Evolutionary conservation across 2,797 vertebrate species (phyloP).

Genomic region (Pseudomugil gertrudae): DNA sequence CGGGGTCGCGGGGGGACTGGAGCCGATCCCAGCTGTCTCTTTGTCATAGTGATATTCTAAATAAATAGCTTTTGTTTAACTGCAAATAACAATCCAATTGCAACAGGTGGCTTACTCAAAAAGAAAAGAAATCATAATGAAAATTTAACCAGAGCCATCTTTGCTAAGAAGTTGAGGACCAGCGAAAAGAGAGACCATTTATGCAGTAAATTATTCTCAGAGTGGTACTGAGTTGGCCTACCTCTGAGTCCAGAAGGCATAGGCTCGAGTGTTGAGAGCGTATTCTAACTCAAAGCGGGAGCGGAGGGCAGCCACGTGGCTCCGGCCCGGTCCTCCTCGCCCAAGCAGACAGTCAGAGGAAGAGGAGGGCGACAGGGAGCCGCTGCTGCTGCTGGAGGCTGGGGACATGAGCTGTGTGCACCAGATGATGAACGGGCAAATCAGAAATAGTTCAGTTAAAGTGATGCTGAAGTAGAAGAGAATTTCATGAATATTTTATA

Average conservation of each 20-base stretch:
- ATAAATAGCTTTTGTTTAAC: background rate
- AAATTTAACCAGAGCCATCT: background rate
- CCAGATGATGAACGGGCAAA: no score
- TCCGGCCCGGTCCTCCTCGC: slow-evolving; percentile 87
- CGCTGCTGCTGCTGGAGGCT: slow-evolving; percentile 94
- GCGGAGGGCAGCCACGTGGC: slow-evolving; percentile 90
- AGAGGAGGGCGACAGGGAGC: slow-evolving; percentile 91
- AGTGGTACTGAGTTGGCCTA: slow-evolving; percentile 51
- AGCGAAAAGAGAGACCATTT: background rate
- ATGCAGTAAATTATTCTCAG: slow-evolving; percentile 14
- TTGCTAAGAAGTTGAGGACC: background rate
- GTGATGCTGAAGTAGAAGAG: background rate
- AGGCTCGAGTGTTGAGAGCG: slow-evolving; percentile 88
- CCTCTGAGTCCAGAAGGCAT: slow-evolving; percentile 86
- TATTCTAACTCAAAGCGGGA: slow-evolving; percentile 93
- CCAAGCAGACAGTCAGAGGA: slow-evolving; percentile 89
- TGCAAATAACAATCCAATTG: background rate
- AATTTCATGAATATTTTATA: slow-evolving; percentile 40
- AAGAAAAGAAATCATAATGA: background rate
- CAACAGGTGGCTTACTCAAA: background rate
- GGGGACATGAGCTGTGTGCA: slow-evolving; percentile 90
- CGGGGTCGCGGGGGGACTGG: no score
- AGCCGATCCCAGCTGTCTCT: no score
- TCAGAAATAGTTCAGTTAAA: background rate
- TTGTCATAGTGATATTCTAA: background rate